Percentiles rank a stretch among this genome's conserved stretches.
phyloP scores from a whole-genome alignment of 2,797 vertebrate species.

The Otolemur crassicaudatus region DNA sequence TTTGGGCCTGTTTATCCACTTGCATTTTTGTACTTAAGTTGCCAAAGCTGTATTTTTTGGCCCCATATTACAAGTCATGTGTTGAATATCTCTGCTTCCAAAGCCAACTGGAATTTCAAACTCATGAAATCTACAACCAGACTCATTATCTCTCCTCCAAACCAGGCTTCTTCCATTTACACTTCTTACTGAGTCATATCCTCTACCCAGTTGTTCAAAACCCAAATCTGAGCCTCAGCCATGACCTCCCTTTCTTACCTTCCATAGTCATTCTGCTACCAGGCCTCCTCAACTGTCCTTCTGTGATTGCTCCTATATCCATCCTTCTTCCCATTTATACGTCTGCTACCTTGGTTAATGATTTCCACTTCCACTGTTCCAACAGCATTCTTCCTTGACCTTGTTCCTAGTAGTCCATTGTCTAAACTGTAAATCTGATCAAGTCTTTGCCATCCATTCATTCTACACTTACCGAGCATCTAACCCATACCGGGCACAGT shows the following conservation, averaged over 20 bases:
- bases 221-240: neutral
- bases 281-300: neutral
- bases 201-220: neutral
- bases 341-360: neutral
- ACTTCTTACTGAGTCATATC: neutral
- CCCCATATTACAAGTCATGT: neutral
- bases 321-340: neutral
- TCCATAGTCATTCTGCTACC: neutral
- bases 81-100: neutral
- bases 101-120: neutral
- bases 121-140: neutral
- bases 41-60: slow-evolving; percentile 25
- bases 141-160: neutral
- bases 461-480: neutral
- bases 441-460: neutral
- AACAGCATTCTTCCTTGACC: neutral
- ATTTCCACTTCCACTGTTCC: neutral
- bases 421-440: neutral
- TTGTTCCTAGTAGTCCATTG: neutral
- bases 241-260: neutral
- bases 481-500: neutral
- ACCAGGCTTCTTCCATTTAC: neutral
- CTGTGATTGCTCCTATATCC: neutral
- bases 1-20: neutral
- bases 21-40: slow-evolving; percentile 3